Evolutionary conservation across 2,113 vertebrate species (phyloP), one percentile per base, ranked within the genome.

Genomic region (Cnemophilus loriae): DNA sequence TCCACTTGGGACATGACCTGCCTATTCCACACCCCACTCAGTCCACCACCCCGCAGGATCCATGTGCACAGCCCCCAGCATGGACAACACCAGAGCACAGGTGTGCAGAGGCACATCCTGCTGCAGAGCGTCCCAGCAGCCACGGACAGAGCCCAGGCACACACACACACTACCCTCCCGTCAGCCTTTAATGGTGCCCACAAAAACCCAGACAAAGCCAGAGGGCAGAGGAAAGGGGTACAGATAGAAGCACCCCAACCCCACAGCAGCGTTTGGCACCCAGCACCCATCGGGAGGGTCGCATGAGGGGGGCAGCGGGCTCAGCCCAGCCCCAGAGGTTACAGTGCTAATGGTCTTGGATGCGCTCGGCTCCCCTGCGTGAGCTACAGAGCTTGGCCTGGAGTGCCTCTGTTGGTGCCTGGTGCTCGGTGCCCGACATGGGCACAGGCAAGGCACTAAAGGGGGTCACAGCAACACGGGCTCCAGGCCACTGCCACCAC

Each of bases 181-280:
- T 49, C 47, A 10, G 73, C 60, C 69, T 96, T 96, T 97, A 96
- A 95, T 95, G 89, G 93, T 95, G 80, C 86, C 91, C 92, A 84
- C 33, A 86, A 81, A 86, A 84, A n/a, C 13, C 59, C 49, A 41
- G 32, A 53, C 13, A 24, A 89, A 74, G 64, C 42, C 76, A 64
- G 32, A 64, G 68, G 49, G 64, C 71, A 44, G 80, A 68, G 70
- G 49, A 28, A 47, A 27, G 50, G 71, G 84, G 84, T 9, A 21
- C 86, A 39, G 24, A 28, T 2, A 57, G 67, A 0, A 11, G 64
- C 49, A 76, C 76, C 80, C 92, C 57, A 7, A 46, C 14, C 95
- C 69, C 73, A 11, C 6, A 84, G 87, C 91, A 89, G 92, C 49
- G 1, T 91, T 93, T 95, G 94, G 90, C 95, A 94, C 67, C 94